A percentile compares a stretch with the other conserved stretches of the same genome.
phyloP scores from a whole-genome alignment of 2,888 invertebrate species.

The Tanypteryx hageni region DNA sequence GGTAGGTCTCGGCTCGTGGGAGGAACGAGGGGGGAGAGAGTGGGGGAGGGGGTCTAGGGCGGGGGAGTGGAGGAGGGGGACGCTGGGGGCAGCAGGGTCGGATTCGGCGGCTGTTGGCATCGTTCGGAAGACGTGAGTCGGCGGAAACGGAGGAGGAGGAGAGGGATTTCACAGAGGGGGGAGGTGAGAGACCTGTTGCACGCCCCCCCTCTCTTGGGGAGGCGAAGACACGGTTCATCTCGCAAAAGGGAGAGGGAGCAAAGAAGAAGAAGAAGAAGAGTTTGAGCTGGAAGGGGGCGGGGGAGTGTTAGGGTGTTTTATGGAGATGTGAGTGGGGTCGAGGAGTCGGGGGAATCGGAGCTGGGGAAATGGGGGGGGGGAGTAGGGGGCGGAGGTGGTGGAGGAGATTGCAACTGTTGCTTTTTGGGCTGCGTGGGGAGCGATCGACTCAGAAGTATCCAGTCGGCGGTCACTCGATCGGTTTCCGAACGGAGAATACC shows the following conservation, averaged over 20 bases:
- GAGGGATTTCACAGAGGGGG: not conserved
- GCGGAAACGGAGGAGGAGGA: not conserved
- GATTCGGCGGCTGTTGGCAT: no score
- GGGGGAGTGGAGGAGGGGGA: not conserved
- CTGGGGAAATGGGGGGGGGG: not conserved
- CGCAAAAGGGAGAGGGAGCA: not conserved
- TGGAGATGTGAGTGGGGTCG: not conserved
- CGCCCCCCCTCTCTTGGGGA: not conserved
- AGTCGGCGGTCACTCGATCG: no score
- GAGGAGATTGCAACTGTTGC: not conserved
- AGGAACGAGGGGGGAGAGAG: not conserved
- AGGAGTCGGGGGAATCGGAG: not conserved
- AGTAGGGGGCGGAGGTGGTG: not conserved
- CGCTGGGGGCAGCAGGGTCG: not conserved
- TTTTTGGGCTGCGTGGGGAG: no score
- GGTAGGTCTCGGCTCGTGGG: not conserved
- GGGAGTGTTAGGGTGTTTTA: not conserved
- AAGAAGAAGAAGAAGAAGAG: no score
- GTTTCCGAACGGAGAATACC: no score
- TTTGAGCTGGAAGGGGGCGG: not conserved
- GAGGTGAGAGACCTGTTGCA: slow-evolving; percentile 17
- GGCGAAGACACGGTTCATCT: slow-evolving; percentile 28
- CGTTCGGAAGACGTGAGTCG: no score
- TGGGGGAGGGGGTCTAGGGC: not conserved
- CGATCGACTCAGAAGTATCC: no score